phyloP scores from a whole-genome alignment of 2,797 vertebrate species.

The Coregonus sp. region DNA sequence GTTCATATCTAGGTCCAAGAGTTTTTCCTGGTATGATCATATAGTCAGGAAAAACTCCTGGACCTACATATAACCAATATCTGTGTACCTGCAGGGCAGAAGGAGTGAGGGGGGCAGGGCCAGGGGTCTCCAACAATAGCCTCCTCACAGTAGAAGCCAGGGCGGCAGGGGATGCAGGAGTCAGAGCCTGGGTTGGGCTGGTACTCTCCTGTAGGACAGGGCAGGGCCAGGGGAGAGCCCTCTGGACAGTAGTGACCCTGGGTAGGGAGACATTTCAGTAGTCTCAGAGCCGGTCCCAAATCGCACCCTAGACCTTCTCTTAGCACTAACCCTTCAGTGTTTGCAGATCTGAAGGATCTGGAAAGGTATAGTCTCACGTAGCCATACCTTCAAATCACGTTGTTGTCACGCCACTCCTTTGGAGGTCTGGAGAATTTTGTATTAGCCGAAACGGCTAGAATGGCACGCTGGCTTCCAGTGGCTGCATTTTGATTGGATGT shows the following conservation, averaged over 20 bases:
- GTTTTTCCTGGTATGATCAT: not conserved
- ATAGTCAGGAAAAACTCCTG: not conserved
- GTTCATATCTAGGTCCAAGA: not conserved
- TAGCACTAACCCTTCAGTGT: no score
- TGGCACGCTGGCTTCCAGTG: no score
- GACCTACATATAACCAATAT: not conserved
- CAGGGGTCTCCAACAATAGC: slow-evolving; percentile 74
- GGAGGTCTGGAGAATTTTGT: no score
- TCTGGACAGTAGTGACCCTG: slow-evolving; percentile 88
- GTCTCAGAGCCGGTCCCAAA: not conserved
- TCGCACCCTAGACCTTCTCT: no score
- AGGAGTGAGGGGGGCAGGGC: slow-evolving; percentile 85
- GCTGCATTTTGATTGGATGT: no score
- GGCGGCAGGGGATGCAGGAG: slow-evolving; percentile 81
- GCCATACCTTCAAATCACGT: no score
- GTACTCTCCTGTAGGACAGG: slow-evolving; percentile 85
- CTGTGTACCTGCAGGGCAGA: slow-evolving; percentile 81
- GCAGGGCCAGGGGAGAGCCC: slow-evolving; percentile 76
- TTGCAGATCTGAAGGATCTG: no score
- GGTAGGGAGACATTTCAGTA: not conserved
- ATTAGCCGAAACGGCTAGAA: no score
- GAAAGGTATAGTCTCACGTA: no score
- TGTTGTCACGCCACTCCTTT: no score
- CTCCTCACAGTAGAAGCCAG: slow-evolving; percentile 89
- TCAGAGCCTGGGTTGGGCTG: slow-evolving; percentile 84